Evolutionary conservation across 1,140 invertebrate species (phyloP).

Genomic region (Lineus longissimus): DNA sequence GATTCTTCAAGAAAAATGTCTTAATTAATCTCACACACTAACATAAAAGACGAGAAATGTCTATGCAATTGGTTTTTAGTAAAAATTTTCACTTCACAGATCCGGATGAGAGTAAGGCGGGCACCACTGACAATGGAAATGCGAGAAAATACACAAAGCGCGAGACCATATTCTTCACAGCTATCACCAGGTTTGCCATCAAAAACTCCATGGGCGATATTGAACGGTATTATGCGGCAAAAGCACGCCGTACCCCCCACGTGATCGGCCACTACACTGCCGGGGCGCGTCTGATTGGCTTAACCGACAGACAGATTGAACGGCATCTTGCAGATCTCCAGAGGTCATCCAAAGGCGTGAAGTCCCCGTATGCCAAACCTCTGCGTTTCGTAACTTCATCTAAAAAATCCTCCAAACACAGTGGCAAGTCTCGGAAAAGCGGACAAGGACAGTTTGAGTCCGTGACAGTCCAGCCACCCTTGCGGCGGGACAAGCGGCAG

Average conservation of each 20-base stretch:
- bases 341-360: constrained; percentile 14
- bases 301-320: constrained; percentile 28
- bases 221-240: neutral
- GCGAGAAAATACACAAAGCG: constrained; percentile 12
- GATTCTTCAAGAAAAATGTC: too few relatives aligned
- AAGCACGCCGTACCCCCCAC: constrained; percentile 26
- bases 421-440: constrained; percentile 8
- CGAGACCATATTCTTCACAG: constrained; percentile 29
- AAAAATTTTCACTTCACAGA: too few relatives aligned
- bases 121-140: neutral
- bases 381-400: constrained; percentile 26
- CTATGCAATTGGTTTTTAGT: too few relatives aligned
- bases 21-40: too few relatives aligned
- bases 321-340: constrained; percentile 28
- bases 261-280: constrained; percentile 34
- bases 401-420: neutral
- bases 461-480: too few relatives aligned
- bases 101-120: neutral
- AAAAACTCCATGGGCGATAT: constrained; percentile 21
- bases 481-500: neutral
- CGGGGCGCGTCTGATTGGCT: constrained; percentile 28
- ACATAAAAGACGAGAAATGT: too few relatives aligned
- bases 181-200: constrained; percentile 27
- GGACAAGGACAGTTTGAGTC: constrained; percentile 11
- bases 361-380: constrained; percentile 36